Conservation (phyloP, 2,888 invertebrate genomes). For the Drosophila niveifrons region DNA sequence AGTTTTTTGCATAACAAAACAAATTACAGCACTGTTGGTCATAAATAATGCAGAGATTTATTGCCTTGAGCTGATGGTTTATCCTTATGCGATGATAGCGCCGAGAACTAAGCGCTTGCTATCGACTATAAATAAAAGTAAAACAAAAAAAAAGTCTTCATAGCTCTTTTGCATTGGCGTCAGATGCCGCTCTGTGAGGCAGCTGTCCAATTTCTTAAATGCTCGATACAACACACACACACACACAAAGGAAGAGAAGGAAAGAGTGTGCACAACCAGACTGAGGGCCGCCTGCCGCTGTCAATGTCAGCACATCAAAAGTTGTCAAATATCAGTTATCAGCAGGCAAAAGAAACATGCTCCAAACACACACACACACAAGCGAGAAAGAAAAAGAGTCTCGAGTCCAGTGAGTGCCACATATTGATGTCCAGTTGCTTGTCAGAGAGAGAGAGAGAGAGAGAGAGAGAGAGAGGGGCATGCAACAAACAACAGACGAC, state of each 20-base stretch:
- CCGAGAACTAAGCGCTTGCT: conserved; percentile 46
- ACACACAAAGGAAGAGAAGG: conserved; percentile 9
- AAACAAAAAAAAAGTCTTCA: conserved; percentile 2
- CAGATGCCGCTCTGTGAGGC: conserved; percentile 38
- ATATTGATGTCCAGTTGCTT: conserved; percentile 69
- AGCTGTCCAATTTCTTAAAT: conserved; percentile 78
- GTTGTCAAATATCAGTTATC: conserved; percentile 81
- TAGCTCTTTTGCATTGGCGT: conserved; percentile 54
- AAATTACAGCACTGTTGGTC: conserved; percentile 10
- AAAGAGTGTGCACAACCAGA: conserved; percentile 47
- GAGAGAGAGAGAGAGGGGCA: neutral
- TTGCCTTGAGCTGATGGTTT: conserved; percentile 48
- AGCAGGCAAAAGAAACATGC: conserved; percentile 74
- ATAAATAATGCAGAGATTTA: conserved; percentile 57
- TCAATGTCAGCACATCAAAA: conserved; percentile 81
- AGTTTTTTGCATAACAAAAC: conserved; percentile 15
- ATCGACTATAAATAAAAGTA: conserved; percentile 49
- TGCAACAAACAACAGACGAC: conserved; percentile 37
- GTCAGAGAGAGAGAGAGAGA: neutral
- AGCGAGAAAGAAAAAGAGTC: conserved; percentile 11
- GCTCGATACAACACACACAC: conserved; percentile 45
- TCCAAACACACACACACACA: conserved; percentile 49
- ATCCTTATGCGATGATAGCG: conserved; percentile 56
- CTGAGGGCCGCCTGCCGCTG: conserved; percentile 69
- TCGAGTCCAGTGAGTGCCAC: conserved; percentile 34